Evolutionary conservation across 2,797 vertebrate species (phyloP), one percentile per base, ranked within the genome.

Genomic region (Phalloptychus januarius): DNA sequence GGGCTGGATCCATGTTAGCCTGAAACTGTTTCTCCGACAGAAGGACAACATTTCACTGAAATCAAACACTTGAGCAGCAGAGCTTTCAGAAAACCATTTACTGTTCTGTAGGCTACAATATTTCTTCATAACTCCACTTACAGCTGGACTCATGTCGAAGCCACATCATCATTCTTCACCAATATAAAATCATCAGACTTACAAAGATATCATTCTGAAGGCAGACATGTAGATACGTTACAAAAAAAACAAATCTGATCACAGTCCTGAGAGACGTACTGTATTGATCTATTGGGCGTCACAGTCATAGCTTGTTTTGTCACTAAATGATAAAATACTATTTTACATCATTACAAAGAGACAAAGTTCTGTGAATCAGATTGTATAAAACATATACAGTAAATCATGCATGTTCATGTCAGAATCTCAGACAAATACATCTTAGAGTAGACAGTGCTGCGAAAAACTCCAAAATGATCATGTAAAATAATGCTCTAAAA

Each of bases 31-130:
- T 67, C 78, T 87, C 94, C 90, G 93, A 96, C 93, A 93, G 92
- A 95, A 96, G 86, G 95, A 94, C 95, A 95, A 96, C 93, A 94
- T 96, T 95, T 95, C 91, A 96, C 95, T 96, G 95, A 96, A 93
- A 94, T 95, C 90, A 95, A 94, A 95, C 95, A 94, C 96, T 95
- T 96, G 96, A 97, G 97, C 95, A 95, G 83, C 85, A 84, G 81
- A 97, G 94, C 93, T 96, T 94, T 93, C 96, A 94, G 97, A 98
- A 97, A 98, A 98, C 97, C 97, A 95, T 94, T 95, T 97, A 97
- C 97, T 97, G 96, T 74, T 96, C 95, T 95, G 93, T 96, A 50
- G 48, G 48, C 48, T 50, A 96, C 95, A 96, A 15, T 95, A 92
- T 93, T 77, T 80, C 84, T 91, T 77, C 82, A 73, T 86, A 31